Base-by-base conservation (phyloP, 1,140 invertebrate species). In the Rhizoglyphus robini region DNA sequence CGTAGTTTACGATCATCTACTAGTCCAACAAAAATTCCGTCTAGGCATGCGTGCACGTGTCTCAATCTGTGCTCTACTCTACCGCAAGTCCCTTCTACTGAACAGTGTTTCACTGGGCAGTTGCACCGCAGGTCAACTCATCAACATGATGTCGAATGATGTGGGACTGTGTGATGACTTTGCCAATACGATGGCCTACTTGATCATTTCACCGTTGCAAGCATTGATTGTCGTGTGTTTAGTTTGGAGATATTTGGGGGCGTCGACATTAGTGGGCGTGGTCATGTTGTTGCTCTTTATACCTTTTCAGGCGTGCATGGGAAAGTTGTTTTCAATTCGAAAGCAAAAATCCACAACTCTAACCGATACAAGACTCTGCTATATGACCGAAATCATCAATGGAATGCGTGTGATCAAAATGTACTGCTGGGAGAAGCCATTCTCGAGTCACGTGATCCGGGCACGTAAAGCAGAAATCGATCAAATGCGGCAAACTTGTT, bases 321-420 rank as follows among this genome's bases (percentile, higher is more conserved):
- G 86, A 11, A 58, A 25, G 11, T 34, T 58, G 30, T 65, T 65
- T 38, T 18, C 27, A 2, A 65, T 13, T n/a, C 8, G 20, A n/a
- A 75, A 86, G 66, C 71, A 57, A 8, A 67, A 63, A 46, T 60
- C 48, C 13, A 4, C 46, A 3, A 34, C 30, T 4, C 51, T 31
- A 31, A 65, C 54, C 13, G 30, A 54, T 46, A 23, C 68, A 46
- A 49, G 65, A 27, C 46, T 68, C 25, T 25, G 57, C 74, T 77
- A 95, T 27, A 92, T 94, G 86, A 94, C 91, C 73, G 93, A 96
- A 82, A 85, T 96, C 62, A 80, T 96, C 23, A 88, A 86, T 74
- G 91, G 91, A 51, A 95, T 96, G 63, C 95, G 95, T 81, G 90
- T 88, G 66, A 75, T 75, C 27, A 67, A 67, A 32, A 71, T 71